Evolutionary conservation across 92 coral and sea anemone genomes (phyloP).

Genomic region (Pocillopora meandrina): DNA sequence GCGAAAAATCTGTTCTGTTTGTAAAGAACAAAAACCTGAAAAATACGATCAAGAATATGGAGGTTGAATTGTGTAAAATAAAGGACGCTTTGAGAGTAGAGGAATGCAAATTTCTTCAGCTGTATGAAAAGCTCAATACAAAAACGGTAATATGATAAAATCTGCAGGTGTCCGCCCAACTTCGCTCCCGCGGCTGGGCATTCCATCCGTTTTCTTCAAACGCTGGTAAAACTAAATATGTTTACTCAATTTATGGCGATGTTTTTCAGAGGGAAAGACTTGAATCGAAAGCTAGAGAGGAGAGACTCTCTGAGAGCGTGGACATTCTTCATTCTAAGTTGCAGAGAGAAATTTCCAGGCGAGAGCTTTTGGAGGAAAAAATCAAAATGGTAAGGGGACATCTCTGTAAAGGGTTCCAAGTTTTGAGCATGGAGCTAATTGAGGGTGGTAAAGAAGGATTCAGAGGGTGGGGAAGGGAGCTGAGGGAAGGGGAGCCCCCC

Average conservation of each 20-base stretch:
- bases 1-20: background rate
- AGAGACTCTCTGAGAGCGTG: background rate
- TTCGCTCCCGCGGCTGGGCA: too few species aligned
- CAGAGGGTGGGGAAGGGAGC: too few species aligned
- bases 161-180: too few species aligned
- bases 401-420: too few species aligned
- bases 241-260: background rate
- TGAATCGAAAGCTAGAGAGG: background rate
- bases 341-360: background rate
- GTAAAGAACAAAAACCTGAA: slow-evolving; percentile 5
- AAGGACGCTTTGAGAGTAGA: slow-evolving; percentile 1
- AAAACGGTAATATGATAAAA: slow-evolving; percentile 8
- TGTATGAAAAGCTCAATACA: slow-evolving; percentile 13
- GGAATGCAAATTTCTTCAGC: background rate
- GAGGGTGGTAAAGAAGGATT: too few species aligned
- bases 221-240: too few species aligned
- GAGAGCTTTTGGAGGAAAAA: background rate
- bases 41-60: slow-evolving; percentile 8
- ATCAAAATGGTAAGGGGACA: background rate
- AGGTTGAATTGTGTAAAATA: background rate
- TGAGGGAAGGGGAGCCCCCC: too few species aligned
- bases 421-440: too few species aligned
- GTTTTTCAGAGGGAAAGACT: slow-evolving; percentile 6
- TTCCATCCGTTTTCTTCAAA: too few species aligned
- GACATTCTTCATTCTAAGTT: background rate